These are phyloP conservation scores for Mnemiopsis leidyi DNA, from an alignment of 37 sponge, comb jelly and placozoan species.

Conservation along the genomic window DNA sequence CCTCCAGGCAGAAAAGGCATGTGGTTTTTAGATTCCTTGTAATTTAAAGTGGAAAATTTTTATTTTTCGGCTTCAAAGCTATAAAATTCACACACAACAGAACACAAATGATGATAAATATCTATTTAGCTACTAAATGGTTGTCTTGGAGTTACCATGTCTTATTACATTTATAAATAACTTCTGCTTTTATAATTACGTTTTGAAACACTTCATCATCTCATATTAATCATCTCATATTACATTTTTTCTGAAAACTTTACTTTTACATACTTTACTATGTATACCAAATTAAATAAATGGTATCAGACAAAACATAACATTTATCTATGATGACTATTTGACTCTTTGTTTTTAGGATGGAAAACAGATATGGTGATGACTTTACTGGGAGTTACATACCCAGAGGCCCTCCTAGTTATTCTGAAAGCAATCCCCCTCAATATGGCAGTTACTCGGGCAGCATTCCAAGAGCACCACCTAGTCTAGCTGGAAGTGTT, in stretches of 20 bases:
- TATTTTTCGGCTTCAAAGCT: too few relatives aligned
- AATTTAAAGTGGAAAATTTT: too few relatives aligned
- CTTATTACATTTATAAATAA: too few relatives aligned
- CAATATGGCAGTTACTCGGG: not conserved
- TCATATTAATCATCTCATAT: not conserved
- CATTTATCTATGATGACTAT: not conserved
- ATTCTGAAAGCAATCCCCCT: not conserved
- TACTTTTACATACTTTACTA: not conserved
- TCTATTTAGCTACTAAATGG: too few relatives aligned
- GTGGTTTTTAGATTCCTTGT: too few relatives aligned
- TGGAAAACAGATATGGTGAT: not conserved
- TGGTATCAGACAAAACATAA: not conserved
- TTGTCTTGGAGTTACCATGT: too few relatives aligned
- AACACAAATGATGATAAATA: too few relatives aligned
- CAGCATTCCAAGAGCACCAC: not conserved
- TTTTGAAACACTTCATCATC: too few relatives aligned
- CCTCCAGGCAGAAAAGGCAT: too few relatives aligned
- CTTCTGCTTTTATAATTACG: too few relatives aligned
- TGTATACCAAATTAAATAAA: not conserved
- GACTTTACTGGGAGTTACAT: constrained; percentile 7
- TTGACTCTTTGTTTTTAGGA: not conserved
- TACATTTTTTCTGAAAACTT: not conserved
- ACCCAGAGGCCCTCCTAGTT: constrained; percentile 26
- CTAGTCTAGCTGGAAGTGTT: not conserved
- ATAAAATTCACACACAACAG: too few relatives aligned